phyloP scores from a whole-genome alignment of 1,140 invertebrate genomes.

The Megalonaias nervosa region DNA sequence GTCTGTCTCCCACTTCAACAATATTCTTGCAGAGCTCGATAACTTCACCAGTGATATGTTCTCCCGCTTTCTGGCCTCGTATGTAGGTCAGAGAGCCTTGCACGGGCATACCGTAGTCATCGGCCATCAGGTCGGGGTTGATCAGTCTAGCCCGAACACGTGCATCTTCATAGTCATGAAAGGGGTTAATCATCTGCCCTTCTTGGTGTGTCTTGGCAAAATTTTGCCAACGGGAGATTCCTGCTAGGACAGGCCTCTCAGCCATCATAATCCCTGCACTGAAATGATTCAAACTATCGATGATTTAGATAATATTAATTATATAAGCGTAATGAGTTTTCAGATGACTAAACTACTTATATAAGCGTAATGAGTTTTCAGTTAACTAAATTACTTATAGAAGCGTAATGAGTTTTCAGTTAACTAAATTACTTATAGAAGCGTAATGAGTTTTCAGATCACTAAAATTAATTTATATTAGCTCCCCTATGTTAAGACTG shows the following conservation, averaged over 20 bases:
- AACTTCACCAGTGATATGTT: constrained; percentile 90
- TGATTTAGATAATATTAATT: too few species aligned
- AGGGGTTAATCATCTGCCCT: constrained; percentile 83
- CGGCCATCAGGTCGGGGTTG: constrained; percentile 80
- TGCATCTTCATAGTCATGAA: constrained; percentile 74
- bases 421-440: constrained; percentile 51
- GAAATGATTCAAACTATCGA: too few species aligned
- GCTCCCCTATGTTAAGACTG: too few species aligned
- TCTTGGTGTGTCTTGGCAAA: constrained; percentile 79
- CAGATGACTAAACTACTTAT: constrained; percentile 73
- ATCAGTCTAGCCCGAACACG: constrained; percentile 77
- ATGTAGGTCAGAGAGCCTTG: constrained; percentile 92
- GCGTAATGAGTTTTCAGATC: constrained; percentile 73
- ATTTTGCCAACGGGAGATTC: constrained; percentile 77
- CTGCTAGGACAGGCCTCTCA: too few species aligned
- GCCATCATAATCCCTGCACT: too few species aligned
- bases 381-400: constrained; percentile 67
- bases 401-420: constrained; percentile 70
- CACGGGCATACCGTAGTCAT: constrained; percentile 85
- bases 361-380: constrained; percentile 59
- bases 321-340: too few species aligned
- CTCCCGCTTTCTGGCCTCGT: constrained; percentile 89
- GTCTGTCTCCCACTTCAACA: constrained; percentile 79
- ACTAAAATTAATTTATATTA: too few species aligned
- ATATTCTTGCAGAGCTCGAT: constrained; percentile 93